These are phyloP conservation scores for Isichthys henryi DNA, from an alignment of 2,113 vertebrate genomes.

Conservation along the genomic window DNA sequence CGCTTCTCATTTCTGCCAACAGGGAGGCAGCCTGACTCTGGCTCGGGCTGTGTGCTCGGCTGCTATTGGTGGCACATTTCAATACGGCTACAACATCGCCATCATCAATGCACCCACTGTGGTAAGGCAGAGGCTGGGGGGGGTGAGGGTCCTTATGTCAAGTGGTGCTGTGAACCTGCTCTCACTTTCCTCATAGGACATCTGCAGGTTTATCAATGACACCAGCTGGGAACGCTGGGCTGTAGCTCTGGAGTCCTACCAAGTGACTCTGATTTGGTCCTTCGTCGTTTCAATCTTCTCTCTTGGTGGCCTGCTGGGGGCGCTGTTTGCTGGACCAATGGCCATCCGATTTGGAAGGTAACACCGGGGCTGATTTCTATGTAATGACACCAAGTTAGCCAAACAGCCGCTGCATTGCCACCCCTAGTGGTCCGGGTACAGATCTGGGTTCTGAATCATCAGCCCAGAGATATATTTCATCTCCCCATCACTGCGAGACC, in stretches of 20 bases:
- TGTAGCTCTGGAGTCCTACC: conserved; percentile 49
- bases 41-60: conserved; percentile 72
- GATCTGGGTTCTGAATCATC: background rate
- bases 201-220: conserved; percentile 75
- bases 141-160: background rate
- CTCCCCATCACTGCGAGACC: background rate
- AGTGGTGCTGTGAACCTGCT: background rate
- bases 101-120: conserved; percentile 79
- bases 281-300: conserved; percentile 76
- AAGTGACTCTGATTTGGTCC: conserved; percentile 77
- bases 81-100: conserved; percentile 84
- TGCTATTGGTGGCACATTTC: conserved; percentile 82
- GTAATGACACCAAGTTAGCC: background rate
- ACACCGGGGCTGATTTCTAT: background rate
- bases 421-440: background rate
- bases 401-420: background rate
- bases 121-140: conserved; percentile 52
- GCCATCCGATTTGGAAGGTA: conserved; percentile 77
- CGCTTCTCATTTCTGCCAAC: conserved; percentile 19
- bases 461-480: background rate
- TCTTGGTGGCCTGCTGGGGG: conserved; percentile 71
- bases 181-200: conserved; percentile 54
- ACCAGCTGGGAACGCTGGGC: conserved; percentile 67
- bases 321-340: conserved; percentile 75
- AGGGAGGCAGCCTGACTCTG: conserved; percentile 60